Percentiles rank a stretch among this genome's conserved stretches.
Evolutionary conservation across 2,888 invertebrate species (phyloP).

Genomic region (Selenia dentaria): DNA sequence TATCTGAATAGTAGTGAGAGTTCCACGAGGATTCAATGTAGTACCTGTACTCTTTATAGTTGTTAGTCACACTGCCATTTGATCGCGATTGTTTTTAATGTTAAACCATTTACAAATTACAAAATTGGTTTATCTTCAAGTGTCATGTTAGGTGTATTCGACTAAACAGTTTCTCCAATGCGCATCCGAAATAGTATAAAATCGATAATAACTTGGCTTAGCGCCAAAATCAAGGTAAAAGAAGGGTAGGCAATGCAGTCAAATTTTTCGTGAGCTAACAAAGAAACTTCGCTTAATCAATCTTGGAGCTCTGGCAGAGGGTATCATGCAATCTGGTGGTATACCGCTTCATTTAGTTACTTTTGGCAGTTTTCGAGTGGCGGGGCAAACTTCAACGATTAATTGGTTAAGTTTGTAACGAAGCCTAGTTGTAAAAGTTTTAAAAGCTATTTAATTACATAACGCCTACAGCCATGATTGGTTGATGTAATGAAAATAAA

Average conservation of each 20-base stretch:
- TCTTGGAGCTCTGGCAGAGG: conserved; percentile 22
- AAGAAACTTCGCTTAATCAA: conserved; percentile 30
- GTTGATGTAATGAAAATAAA: not conserved
- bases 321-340: conserved; percentile 22
- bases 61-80: too few species aligned
- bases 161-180: too few species aligned
- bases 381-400: conserved; percentile 16
- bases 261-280: conserved; percentile 17
- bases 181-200: conserved; percentile 14
- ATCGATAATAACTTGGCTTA: conserved; percentile 29
- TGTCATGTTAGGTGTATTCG: too few species aligned
- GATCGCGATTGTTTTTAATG: too few species aligned
- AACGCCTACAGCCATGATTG: not conserved
- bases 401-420: conserved; percentile 17
- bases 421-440: conserved; percentile 10
- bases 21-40: too few species aligned
- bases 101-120: too few species aligned
- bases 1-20: too few species aligned
- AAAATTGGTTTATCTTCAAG: too few species aligned
- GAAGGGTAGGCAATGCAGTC: conserved; percentile 19
- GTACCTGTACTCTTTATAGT: too few species aligned
- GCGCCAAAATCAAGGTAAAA: conserved; percentile 25
- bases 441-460: conserved; percentile 8
- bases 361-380: conserved; percentile 17
- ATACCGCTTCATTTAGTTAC: conserved; percentile 17